Base-by-base conservation (phyloP, 2,797 vertebrate species). In the Rhinella marina region DNA sequence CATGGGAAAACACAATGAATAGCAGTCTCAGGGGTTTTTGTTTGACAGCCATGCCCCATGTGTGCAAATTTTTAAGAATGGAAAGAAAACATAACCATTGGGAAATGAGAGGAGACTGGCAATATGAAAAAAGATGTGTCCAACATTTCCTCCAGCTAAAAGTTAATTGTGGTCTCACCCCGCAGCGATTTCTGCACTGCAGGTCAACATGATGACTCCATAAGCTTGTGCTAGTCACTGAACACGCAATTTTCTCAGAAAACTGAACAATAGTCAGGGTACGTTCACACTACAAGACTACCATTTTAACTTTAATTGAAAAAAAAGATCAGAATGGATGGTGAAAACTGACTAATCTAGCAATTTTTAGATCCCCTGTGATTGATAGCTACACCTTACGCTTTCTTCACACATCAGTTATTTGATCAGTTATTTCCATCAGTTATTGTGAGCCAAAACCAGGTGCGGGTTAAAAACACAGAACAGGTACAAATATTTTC, bases 131-230 rank as follows among this genome's bases (percentile, higher is more conserved):
- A 48, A 78, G 81, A 84, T 57, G 29, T 84, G 73, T 27, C 76
- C 27, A 27, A 80, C 52, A 27, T 84, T 64, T 52, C 57, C 54
- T 80, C 29, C 48, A 85, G 76, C 68, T 19, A 61, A 61, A 85
- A 88, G 59, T 70, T 68, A 88, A 84, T 88, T 88, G 86, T 84
- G 72, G 70, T 88, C 48, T 81, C 17, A 75, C 87, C 56, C 57
- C 16, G 86, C 41, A 87, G 86, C 86, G 27, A 16, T 73, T 72
- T 61, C 32, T 48, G 85, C 54, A 72, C 54, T 27, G 50, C 21
- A 52, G 82, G 75, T 84, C 81, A 88, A 52, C 27, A 29, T 52
- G 23, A 52, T 72, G 76, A 80, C 75, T 83, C 50, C 19, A 81
- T 73, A 73, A 25, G 72, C 50, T 61, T 78, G 32, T 84, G 70